Evolutionary conservation across 2,888 invertebrate species (phyloP), one percentile per base, ranked within the genome.

Genomic region (Elegia similella): DNA sequence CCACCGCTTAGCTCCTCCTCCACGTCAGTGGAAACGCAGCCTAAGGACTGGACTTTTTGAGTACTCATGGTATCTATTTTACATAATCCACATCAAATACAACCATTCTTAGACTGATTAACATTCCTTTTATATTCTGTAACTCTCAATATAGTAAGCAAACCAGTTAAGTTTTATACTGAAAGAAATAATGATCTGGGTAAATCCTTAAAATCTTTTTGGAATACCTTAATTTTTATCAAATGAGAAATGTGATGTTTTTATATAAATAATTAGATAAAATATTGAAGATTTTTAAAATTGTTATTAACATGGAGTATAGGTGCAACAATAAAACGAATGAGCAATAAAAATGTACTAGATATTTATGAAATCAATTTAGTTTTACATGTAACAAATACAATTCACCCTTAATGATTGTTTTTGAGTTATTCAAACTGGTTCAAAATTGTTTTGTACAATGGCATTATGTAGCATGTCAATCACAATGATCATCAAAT

Each of bases 41-140:
- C 23, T 23, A 23, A 23, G 23, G 23, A 23, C 23, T 23, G 38
- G 10, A 7, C 12, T 38, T 8, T 38, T 52, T 53, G 30, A 53
- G 53, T 29, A 29, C 29, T 42, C 7, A 52, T 42, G 23, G 42
- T 30, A 13, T 43, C 12, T n/a, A n/a, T 54, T 48, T 13, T 15
- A 44, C 10, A 5, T 15, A 42, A 44, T 17, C 52, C 34, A 69
- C 62, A 75, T 67, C 68, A 75, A 71, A 73, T 69, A 70, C 72
- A 72, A 72, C 67, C 64, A 71, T 63, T 48, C 65, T 77, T 80
- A 80, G 81, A 80, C 81, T 80, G 81, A 80, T 71, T 68, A 72
- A 80, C 80, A 80, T 80, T 80, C 80, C 80, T 75, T 71, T 64
- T 69, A 71, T 64, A 64, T 59, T 61, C 56, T 59, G 56, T 62